Evolutionary conservation across 2,113 vertebrate species (phyloP).

Genomic region (Myotis yumanensis): DNA sequence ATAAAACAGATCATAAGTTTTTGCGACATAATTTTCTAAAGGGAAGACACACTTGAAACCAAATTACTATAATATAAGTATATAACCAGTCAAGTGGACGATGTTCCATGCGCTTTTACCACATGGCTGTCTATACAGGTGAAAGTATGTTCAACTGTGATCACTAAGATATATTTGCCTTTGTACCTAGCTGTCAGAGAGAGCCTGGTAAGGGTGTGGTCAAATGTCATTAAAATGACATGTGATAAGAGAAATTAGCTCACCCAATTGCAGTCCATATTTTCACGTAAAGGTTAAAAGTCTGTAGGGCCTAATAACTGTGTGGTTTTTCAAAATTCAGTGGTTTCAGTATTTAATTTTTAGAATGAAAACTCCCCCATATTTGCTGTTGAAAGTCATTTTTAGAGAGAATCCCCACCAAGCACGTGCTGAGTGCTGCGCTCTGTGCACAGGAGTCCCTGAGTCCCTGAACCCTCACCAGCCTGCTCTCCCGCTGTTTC

Average conservation of each 20-base stretch:
- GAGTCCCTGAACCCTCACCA: background rate
- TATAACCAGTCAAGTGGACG: background rate
- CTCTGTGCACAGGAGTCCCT: background rate
- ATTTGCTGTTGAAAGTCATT: slow-evolving; percentile 17
- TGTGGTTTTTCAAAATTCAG: background rate
- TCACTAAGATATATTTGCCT: background rate
- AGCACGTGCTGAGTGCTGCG: background rate
- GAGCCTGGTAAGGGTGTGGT: background rate
- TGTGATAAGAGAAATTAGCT: background rate
- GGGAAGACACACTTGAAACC: background rate
- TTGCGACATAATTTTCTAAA: slow-evolving; percentile 18
- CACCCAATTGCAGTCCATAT: background rate
- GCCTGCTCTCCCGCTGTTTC: background rate
- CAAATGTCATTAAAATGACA: background rate
- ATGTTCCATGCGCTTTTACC: background rate
- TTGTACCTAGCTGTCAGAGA: background rate
- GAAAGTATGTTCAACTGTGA: background rate
- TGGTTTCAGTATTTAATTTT: slow-evolving; percentile 1
- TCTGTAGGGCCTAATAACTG: background rate
- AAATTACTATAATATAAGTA: background rate
- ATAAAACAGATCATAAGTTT: background rate
- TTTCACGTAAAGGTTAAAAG: background rate
- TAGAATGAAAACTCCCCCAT: background rate
- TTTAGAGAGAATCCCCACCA: background rate
- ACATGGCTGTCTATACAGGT: background rate